Conservation (phyloP, 1,140 invertebrate genomes). For the Magallana angulata region DNA sequence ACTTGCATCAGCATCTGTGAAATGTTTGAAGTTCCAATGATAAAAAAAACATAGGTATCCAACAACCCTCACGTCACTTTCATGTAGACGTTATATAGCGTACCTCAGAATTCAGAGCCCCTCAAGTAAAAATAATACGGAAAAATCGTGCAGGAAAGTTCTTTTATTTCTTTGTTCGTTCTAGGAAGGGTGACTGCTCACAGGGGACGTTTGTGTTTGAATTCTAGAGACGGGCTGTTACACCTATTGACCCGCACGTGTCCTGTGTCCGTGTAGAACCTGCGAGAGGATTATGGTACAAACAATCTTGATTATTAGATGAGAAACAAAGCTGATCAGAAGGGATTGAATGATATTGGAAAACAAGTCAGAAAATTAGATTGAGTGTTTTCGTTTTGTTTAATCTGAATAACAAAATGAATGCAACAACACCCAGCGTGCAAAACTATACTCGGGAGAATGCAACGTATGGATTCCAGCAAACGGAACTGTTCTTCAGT, state of each 20-base stretch:
- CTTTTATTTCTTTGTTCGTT: neutral
- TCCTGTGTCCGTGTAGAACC: neutral
- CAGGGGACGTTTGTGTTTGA: neutral
- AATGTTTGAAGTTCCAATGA: neutral
- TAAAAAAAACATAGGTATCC: neutral
- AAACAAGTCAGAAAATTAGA: slow-evolving; percentile 9
- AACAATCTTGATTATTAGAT: neutral
- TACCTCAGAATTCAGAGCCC: neutral
- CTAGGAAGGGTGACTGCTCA: neutral
- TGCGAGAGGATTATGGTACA: neutral
- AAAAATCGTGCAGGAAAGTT: neutral
- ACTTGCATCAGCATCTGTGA: neutral
- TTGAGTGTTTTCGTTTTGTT: neutral
- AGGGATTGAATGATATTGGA: neutral
- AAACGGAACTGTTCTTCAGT: neutral
- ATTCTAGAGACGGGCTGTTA: neutral
- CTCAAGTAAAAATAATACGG: neutral
- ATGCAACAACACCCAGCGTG: neutral
- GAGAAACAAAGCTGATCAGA: neutral
- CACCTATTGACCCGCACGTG: neutral
- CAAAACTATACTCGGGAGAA: neutral
- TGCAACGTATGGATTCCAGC: neutral
- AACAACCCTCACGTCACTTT: slow-evolving; percentile 14
- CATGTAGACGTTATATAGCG: neutral
- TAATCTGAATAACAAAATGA: neutral